These are phyloP conservation scores for Carcina quercana DNA, from an alignment of 2,888 invertebrate species.

Conservation along the genomic window DNA sequence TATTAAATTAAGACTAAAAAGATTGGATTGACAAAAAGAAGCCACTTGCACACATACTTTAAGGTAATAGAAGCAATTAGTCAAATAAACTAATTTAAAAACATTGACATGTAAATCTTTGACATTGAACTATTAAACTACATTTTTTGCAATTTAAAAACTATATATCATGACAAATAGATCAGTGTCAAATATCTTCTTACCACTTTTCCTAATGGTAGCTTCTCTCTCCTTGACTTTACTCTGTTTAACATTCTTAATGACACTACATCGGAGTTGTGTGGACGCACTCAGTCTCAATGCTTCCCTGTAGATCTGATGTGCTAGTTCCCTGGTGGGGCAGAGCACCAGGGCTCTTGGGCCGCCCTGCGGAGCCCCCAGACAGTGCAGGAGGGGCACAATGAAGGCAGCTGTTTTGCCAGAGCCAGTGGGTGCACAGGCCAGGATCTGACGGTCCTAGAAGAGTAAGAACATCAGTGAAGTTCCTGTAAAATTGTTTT, in stretches of 20 bases:
- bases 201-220: constrained; percentile 85
- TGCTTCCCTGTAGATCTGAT: constrained; percentile 91
- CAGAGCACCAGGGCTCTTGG: constrained; percentile 91
- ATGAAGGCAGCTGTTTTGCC: constrained; percentile 98
- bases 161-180: neutral
- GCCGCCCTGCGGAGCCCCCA: constrained; percentile 82
- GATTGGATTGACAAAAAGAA: too few relatives aligned
- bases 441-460: constrained; percentile 87
- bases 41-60: too few relatives aligned
- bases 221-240: constrained; percentile 82
- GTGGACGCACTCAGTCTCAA: constrained; percentile 82
- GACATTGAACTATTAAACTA: too few relatives aligned
- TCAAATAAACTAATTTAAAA: too few relatives aligned
- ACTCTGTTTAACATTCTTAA: constrained; percentile 85
- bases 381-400: constrained; percentile 87
- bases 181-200: constrained; percentile 22
- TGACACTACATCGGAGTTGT: constrained; percentile 83
- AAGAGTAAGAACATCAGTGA: too few relatives aligned
- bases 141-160: too few relatives aligned
- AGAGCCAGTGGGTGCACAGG: constrained; percentile 97
- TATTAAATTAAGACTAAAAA: too few relatives aligned
- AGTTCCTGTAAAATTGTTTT: too few relatives aligned
- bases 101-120: too few relatives aligned
- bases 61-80: too few relatives aligned
- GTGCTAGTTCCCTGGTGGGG: constrained; percentile 95